phyloP scores from a whole-genome alignment of 2,797 vertebrate species.

The Diplodus sargus region DNA sequence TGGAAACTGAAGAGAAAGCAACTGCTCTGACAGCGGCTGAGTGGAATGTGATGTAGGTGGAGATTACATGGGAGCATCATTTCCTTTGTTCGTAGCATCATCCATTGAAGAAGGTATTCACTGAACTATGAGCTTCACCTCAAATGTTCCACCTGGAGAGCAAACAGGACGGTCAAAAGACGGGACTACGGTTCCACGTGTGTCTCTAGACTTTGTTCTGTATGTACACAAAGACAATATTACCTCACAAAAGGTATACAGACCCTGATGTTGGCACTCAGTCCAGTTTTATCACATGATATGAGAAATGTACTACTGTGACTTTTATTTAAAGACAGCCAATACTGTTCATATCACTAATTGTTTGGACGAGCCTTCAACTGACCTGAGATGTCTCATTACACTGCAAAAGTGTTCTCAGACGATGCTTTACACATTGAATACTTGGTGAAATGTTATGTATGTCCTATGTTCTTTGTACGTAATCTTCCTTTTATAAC shows the following conservation, averaged over 20 bases:
- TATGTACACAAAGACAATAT: neutral
- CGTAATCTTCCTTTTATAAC: neutral
- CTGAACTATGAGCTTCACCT: neutral
- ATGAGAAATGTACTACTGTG: neutral
- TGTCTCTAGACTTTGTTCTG: neutral
- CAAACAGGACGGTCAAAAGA: neutral
- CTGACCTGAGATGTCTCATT: too few species aligned
- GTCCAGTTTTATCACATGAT: neutral
- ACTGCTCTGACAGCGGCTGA: neutral
- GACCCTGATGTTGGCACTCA: neutral
- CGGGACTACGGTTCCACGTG: neutral
- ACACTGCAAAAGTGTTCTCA: neutral
- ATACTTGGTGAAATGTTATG: too few species aligned
- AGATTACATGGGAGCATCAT: neutral
- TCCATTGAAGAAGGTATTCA: neutral
- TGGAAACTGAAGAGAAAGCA: too few species aligned
- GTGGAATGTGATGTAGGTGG: neutral
- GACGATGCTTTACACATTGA: neutral
- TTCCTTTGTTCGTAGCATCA: neutral
- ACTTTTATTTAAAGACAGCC: too few species aligned
- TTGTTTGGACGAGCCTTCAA: too few species aligned
- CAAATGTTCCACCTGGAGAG: too few species aligned
- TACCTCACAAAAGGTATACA: neutral
- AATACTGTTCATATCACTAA: too few species aligned
- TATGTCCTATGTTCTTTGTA: neutral